Conservation (phyloP, 2,113 vertebrate species). For the Dicerorhinus sumatrensis region DNA sequence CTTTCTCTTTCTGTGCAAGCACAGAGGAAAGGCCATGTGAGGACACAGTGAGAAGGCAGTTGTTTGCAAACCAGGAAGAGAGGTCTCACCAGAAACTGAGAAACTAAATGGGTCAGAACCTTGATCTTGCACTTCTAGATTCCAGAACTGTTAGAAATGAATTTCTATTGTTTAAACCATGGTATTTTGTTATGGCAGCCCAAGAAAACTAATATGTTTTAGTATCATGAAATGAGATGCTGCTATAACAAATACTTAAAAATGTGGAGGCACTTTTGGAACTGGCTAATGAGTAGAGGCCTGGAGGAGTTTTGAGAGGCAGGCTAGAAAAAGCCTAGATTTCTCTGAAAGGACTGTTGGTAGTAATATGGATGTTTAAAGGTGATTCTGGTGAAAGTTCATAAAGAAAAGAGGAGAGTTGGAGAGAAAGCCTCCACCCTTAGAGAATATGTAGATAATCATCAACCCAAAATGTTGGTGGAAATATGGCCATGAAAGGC, state of each 20-base stretch:
- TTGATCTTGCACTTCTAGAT: background rate
- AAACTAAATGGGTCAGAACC: background rate
- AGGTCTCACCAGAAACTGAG: background rate
- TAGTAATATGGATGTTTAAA: background rate
- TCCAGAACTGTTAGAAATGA: background rate
- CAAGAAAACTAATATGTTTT: background rate
- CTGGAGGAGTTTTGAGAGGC: background rate
- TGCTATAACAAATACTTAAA: background rate
- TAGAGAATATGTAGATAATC: background rate
- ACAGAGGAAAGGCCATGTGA: background rate
- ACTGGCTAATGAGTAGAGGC: background rate
- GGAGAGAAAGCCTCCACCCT: background rate
- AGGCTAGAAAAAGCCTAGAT: too few relatives aligned
- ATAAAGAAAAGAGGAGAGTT: background rate
- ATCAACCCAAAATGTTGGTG: background rate
- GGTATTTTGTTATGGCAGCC: background rate
- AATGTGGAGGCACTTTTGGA: background rate
- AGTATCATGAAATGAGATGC: background rate
- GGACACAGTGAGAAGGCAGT: background rate
- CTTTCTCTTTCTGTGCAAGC: background rate
- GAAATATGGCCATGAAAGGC: background rate
- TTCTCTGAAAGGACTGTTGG: background rate
- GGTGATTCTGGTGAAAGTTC: background rate
- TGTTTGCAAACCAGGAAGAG: background rate
- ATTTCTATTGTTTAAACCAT: background rate